Percentiles rank a stretch among this genome's conserved stretches.
Conservation (phyloP, 2,797 vertebrate species). For the Bradypus variegatus region DNA sequence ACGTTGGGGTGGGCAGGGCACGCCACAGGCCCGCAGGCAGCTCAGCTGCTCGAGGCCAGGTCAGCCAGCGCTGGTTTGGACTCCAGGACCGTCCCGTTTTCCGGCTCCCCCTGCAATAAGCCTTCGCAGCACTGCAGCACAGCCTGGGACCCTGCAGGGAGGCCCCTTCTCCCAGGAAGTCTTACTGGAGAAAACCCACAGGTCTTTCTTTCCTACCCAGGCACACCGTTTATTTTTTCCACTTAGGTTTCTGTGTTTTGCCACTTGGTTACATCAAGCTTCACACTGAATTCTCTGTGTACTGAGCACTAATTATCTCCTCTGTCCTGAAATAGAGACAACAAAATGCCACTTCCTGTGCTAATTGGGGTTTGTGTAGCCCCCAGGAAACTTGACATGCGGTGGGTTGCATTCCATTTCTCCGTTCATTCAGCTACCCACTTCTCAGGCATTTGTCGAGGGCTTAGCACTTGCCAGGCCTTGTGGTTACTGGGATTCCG, state of each 20-base stretch:
- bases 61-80: not conserved
- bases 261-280: not conserved
- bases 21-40: not conserved
- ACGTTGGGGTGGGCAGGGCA: not conserved
- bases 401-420: not conserved
- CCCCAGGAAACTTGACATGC: not conserved
- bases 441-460: not conserved
- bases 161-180: not conserved
- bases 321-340: not conserved
- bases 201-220: not conserved
- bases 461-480: too few species aligned
- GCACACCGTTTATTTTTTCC: not conserved
- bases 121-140: not conserved
- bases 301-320: slow-evolving; percentile 24
- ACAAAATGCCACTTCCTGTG: not conserved
- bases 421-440: not conserved
- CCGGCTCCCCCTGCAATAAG: not conserved
- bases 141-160: not conserved
- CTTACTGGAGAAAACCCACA: not conserved
- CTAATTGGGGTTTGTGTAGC: not conserved
- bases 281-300: slow-evolving; percentile 21
- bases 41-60: not conserved
- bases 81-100: not conserved
- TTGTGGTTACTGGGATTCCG: not conserved
- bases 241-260: slow-evolving; percentile 37